Evolutionary conservation across 2,888 invertebrate genomes (phyloP).

Genomic region (Tetheella fluctuosa): DNA sequence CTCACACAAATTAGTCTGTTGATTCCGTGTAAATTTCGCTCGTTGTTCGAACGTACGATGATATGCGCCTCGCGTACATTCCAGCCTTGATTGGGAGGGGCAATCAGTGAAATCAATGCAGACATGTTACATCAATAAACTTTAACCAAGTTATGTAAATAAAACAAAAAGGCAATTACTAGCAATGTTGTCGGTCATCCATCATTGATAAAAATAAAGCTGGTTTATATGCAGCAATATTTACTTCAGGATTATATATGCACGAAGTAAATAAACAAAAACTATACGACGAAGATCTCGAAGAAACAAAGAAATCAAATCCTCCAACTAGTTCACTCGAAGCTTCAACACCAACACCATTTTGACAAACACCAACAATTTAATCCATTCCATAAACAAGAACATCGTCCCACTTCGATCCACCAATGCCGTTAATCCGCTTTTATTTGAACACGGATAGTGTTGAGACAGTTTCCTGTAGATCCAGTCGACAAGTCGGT

Average conservation of each 20-base stretch:
- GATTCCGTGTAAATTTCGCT: constrained; percentile 28
- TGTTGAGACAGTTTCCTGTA: constrained; percentile 25
- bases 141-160: constrained; percentile 5
- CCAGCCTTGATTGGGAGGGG: constrained; percentile 43
- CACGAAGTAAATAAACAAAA: too few species aligned
- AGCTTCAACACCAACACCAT: neutral
- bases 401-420: constrained; percentile 29
- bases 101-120: constrained; percentile 49
- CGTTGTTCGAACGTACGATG: constrained; percentile 34
- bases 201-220: neutral
- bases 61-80: constrained; percentile 46
- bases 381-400: neutral
- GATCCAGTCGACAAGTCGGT: constrained; percentile 25
- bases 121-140: constrained; percentile 20
- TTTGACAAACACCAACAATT: neutral
- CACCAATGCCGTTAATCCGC: constrained; percentile 42
- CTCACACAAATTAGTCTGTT: constrained; percentile 40
- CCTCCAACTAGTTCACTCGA: neutral
- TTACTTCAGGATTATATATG: too few species aligned
- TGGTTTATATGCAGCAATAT: too few species aligned
- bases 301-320: too few species aligned
- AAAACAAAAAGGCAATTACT: neutral
- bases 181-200: neutral
- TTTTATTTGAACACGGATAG: constrained; percentile 38
- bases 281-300: too few species aligned